Conservation (phyloP, 2,113 vertebrate species). For the Channa maculata region DNA sequence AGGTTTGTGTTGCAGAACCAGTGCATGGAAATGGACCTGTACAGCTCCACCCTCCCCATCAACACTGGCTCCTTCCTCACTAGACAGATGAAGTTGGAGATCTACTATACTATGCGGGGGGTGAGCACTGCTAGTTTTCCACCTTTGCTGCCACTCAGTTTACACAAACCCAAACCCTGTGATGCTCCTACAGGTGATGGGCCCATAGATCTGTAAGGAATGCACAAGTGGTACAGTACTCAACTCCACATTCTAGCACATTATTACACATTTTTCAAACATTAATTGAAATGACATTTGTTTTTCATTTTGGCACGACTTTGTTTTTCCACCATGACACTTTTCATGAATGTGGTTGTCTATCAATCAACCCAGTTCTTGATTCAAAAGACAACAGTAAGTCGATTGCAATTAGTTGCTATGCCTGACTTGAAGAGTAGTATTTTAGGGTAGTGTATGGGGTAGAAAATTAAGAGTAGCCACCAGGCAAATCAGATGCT, state of each 20-base stretch:
- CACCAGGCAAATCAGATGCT: conserved; percentile 57
- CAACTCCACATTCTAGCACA: background rate
- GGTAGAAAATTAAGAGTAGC: conserved; percentile 34
- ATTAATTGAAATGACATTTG: background rate
- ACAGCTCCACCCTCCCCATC: too few species aligned
- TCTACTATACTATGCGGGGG: too few species aligned
- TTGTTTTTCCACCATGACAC: background rate
- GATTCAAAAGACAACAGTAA: background rate
- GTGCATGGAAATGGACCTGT: too few species aligned
- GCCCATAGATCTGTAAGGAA: background rate
- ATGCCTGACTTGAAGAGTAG: conserved; percentile 29
- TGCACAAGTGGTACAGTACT: background rate
- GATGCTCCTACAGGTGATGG: too few species aligned
- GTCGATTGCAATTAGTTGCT: conserved; percentile 34
- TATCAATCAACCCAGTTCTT: conserved; percentile 8
- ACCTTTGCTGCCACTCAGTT: too few species aligned
- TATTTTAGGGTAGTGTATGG: conserved; percentile 12
- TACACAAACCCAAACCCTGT: too few species aligned
- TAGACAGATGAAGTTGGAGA: too few species aligned
- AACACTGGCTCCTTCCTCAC: too few species aligned
- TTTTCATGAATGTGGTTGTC: background rate
- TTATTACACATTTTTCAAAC: background rate
- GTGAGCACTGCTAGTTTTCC: too few species aligned
- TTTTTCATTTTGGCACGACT: background rate
- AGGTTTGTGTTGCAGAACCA: too few species aligned